These are phyloP conservation scores for Mesocentrotus franciscanus DNA, from an alignment of 53 echinoderm and acorn worm genomes.

Conservation along the genomic window DNA sequence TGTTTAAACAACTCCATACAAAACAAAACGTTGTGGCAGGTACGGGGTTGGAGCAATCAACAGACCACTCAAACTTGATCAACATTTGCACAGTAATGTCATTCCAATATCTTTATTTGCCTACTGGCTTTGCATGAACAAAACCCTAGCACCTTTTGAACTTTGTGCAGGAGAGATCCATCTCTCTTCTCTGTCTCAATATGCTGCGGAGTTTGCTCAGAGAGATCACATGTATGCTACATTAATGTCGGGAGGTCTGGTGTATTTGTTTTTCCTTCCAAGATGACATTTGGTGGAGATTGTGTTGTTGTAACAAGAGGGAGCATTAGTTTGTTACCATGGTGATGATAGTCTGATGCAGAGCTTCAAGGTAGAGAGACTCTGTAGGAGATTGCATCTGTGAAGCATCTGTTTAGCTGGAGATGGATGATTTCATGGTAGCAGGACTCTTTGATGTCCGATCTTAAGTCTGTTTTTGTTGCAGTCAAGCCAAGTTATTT, in stretches of 20 bases:
- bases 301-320: slow-evolving; percentile 8
- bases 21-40: not conserved
- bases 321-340: slow-evolving; percentile 1
- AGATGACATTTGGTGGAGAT: slow-evolving; percentile 1
- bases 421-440: not conserved
- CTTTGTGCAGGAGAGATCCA: not conserved
- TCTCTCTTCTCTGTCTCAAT: slow-evolving; percentile 15
- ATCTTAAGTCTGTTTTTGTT: not conserved
- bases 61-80: slow-evolving; percentile 2
- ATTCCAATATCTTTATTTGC: slow-evolving; percentile 39
- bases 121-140: not conserved
- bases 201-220: not conserved
- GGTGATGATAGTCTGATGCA: not conserved
- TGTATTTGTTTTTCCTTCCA: not conserved
- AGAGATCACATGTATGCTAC: not conserved
- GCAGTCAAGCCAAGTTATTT: not conserved
- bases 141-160: slow-evolving; percentile 7
- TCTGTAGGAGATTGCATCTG: not conserved
- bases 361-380: not conserved
- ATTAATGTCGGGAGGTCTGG: not conserved
- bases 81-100: slow-evolving; percentile 30
- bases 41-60: not conserved
- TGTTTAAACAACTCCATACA: not conserved
- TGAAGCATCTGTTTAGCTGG: not conserved
- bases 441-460: not conserved